Evolutionary conservation across 2,888 invertebrate genomes (phyloP).

Genomic region (Chloroclysta siterata): DNA sequence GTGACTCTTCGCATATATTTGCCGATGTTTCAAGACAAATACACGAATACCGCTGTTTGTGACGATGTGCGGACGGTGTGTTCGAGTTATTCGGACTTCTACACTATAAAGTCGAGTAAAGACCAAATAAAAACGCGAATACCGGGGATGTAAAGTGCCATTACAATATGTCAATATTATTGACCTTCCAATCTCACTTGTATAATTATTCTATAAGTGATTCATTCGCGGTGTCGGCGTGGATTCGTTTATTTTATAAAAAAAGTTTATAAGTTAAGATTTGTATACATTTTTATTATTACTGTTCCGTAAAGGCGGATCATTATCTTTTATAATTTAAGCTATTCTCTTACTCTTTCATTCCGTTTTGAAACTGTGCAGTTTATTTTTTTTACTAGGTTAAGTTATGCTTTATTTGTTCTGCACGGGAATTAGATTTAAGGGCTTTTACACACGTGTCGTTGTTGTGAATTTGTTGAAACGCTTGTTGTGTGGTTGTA

Average conservation of each 20-base stretch:
- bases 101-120: no score
- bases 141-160: no score
- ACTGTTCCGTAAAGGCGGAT: neutral
- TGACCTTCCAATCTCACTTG: no score
- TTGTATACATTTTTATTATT: conserved; percentile 34
- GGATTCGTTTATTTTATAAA: conserved; percentile 58
- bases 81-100: no score
- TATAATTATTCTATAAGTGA: conserved; percentile 38
- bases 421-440: conserved; percentile 30
- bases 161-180: no score
- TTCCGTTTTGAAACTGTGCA: conserved; percentile 60
- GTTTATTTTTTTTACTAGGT: conserved; percentile 27
- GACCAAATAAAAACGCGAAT: no score
- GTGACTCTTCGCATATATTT: no score
- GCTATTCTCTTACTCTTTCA: conserved; percentile 67
- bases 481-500: conserved; percentile 42
- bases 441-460: conserved; percentile 22
- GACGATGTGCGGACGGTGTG: no score
- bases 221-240: conserved; percentile 49
- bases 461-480: conserved; percentile 29
- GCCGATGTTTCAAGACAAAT: no score
- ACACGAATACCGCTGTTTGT: no score
- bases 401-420: conserved; percentile 35
- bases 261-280: conserved; percentile 48
- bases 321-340: conserved; percentile 52